Percentiles rank a stretch among this genome's conserved stretches.
phyloP scores from a whole-genome alignment of 2,888 invertebrate genomes.

The Dicranocentrus wangi region DNA sequence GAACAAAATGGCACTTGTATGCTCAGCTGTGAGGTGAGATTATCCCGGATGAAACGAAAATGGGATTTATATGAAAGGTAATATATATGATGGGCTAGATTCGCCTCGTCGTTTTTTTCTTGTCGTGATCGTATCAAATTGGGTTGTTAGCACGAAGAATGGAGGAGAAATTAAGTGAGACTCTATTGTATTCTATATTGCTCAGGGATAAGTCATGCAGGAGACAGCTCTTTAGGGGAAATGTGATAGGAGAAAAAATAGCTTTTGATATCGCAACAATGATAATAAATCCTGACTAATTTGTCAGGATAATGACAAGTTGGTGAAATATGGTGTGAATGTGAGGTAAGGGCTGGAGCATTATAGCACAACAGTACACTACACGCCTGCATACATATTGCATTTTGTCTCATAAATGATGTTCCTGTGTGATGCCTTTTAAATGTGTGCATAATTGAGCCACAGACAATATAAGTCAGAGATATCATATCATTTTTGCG shows the following conservation, averaged over 20 bases:
- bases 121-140: conserved; percentile 48
- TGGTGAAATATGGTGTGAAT: neutral
- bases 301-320: conserved; percentile 14
- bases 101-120: conserved; percentile 1
- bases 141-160: conserved; percentile 36
- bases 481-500: too few species aligned
- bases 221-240: too few species aligned
- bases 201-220: too few species aligned
- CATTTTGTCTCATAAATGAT: too few species aligned
- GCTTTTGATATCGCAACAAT: conserved; percentile 3
- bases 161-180: conserved; percentile 18
- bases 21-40: neutral
- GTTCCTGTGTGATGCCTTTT: too few species aligned
- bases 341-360: too few species aligned
- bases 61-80: conserved; percentile 33
- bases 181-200: conserved; percentile 8
- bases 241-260: too few species aligned
- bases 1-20: neutral
- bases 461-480: too few species aligned
- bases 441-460: too few species aligned
- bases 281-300: conserved; percentile 16
- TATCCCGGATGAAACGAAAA: neutral
- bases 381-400: too few species aligned
- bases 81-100: neutral
- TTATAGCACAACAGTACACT: too few species aligned